phyloP scores from a whole-genome alignment of 2,113 vertebrate species.

The Hippocampus abdominalis region DNA sequence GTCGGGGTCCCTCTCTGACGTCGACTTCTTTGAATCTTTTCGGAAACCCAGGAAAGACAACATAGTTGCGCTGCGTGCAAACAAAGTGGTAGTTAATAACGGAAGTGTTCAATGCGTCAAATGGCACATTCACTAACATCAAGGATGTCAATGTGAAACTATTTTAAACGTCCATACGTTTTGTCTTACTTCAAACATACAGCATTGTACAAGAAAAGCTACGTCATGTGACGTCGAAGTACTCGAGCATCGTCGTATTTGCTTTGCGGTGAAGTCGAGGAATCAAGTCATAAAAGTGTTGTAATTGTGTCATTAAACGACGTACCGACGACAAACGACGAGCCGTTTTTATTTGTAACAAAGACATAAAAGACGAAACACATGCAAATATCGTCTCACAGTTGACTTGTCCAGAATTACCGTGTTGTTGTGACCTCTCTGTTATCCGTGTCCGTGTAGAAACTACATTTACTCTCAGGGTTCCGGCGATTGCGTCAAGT shows the following conservation, averaged over 20 bases:
- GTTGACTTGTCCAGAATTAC: background rate
- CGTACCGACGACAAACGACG: background rate
- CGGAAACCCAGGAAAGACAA: conserved; percentile 82
- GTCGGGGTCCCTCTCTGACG: conserved; percentile 81
- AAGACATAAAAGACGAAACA: background rate
- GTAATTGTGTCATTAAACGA: background rate
- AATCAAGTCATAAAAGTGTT: background rate
- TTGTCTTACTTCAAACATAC: too few relatives aligned
- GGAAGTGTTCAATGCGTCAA: background rate
- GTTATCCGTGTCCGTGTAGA: conserved; percentile 9
- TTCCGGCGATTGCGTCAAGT: background rate
- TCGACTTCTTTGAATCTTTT: conserved; percentile 82
- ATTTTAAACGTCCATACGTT: background rate
- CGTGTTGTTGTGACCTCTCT: background rate
- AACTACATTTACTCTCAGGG: conserved; percentile 13
- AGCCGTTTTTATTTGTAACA: background rate
- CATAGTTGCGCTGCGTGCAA: conserved; percentile 68
- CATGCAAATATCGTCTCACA: background rate
- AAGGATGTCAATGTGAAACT: background rate
- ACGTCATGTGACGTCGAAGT: background rate
- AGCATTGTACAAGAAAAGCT: background rate
- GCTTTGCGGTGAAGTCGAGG: conserved; percentile 6
- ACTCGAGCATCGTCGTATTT: background rate
- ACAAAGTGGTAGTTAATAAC: background rate
- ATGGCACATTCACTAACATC: background rate